A percentile compares a stretch with the other conserved stretches of the same genome.
phyloP scores from a whole-genome alignment of 1,140 invertebrate genomes.

The Drosophila erecta region DNA sequence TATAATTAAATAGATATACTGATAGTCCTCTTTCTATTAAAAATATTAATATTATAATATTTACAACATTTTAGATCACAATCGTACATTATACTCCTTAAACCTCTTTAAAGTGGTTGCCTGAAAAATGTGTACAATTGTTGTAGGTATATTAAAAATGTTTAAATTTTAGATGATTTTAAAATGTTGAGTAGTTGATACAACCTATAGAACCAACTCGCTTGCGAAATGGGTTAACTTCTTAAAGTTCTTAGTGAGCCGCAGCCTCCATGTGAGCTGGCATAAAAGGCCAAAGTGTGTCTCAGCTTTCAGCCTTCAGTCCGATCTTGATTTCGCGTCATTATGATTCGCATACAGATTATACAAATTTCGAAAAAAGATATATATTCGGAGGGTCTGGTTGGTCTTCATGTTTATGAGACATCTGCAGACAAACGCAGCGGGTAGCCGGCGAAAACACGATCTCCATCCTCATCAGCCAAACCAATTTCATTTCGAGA shows the following conservation, averaged over 20 bases:
- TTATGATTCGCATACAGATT: constrained; percentile 70
- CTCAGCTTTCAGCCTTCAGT: constrained; percentile 40
- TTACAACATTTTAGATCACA: too few species aligned
- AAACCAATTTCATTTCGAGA: constrained; percentile 64
- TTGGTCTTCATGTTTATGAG: constrained; percentile 55
- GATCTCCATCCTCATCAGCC: constrained; percentile 39
- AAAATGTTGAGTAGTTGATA: too few species aligned
- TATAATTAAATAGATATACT: too few species aligned
- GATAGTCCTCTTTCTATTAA: too few species aligned
- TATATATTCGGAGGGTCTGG: constrained; percentile 28
- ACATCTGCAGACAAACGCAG: constrained; percentile 59
- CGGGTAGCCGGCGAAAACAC: constrained; percentile 35
- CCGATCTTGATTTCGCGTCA: constrained; percentile 77
- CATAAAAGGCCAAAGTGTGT: constrained; percentile 69
- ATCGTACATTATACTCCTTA: too few species aligned
- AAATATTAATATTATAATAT: too few species aligned
- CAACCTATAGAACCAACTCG: too few species aligned
- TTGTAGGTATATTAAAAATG: too few species aligned
- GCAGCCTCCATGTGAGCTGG: constrained; percentile 10
- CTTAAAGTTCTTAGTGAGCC: constrained; percentile 12
- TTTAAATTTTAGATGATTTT: too few species aligned
- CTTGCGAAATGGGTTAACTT: constrained; percentile 29
- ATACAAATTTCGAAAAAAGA: constrained; percentile 57
- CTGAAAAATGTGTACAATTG: too few species aligned
- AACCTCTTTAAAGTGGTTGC: too few species aligned